Conservation (phyloP, 2,113 vertebrate species). For the Cygnus buccinator region DNA sequence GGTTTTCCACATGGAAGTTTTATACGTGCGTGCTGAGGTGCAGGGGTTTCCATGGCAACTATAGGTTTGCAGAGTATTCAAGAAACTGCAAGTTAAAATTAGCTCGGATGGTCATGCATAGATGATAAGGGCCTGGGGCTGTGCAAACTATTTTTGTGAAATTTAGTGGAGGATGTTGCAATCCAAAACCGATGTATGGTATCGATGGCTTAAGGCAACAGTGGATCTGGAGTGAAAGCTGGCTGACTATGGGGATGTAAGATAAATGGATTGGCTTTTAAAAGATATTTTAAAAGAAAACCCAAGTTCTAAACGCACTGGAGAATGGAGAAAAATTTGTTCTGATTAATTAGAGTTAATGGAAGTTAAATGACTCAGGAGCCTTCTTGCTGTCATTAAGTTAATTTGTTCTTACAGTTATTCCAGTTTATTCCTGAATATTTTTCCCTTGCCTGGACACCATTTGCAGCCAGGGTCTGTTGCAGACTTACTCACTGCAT, state of each 20-base stretch:
- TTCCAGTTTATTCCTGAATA: not conserved
- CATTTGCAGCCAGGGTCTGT: not conserved
- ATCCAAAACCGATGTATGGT: rapidly evolving
- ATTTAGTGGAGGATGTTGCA: not conserved
- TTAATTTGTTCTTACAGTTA: not conserved
- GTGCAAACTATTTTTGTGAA: not conserved
- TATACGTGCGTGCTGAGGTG: not conserved
- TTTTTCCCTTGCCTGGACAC: not conserved
- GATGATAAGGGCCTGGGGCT: slow-evolving; percentile 19
- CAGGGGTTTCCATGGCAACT: slow-evolving; percentile 56
- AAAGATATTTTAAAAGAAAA: not conserved
- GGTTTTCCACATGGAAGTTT: slow-evolving; percentile 10
- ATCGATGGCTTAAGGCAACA: not conserved
- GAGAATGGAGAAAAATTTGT: not conserved
- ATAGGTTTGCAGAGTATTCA: slow-evolving; percentile 31
- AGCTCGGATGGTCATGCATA: slow-evolving; percentile 35
- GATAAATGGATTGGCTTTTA: not conserved
- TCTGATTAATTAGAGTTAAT: not conserved
- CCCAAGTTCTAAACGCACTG: not conserved
- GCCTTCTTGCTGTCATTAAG: not conserved
- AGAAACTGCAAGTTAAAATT: slow-evolving; percentile 57
- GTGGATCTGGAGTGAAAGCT: not conserved
- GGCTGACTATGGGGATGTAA: not conserved
- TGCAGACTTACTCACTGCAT: not conserved
- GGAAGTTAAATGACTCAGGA: not conserved